Evolutionary conservation across 1,140 invertebrate species (phyloP).

Genomic region (Drosophila bocqueti): DNA sequence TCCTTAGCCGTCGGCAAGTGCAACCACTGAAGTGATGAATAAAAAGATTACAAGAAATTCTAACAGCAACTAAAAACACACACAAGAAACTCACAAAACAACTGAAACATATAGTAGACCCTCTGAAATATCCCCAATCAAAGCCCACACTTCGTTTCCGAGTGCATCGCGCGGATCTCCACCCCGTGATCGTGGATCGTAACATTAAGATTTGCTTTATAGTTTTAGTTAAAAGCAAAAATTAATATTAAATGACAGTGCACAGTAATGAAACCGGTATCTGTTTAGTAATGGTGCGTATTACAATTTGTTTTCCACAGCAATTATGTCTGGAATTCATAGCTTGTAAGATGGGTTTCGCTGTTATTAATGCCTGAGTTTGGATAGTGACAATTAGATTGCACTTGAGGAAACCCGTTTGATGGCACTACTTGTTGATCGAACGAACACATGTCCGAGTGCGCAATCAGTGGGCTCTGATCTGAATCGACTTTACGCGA

Average conservation of each 20-base stretch:
- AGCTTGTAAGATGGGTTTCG: conserved; percentile 18
- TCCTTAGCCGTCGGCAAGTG: conserved; percentile 44
- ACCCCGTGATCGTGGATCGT: conserved; percentile 29
- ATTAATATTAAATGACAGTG: conserved; percentile 84
- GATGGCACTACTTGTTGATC: conserved; percentile 39
- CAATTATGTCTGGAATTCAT: conserved; percentile 6
- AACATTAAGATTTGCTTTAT: conserved; percentile 58
- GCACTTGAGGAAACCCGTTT: conserved; percentile 27
- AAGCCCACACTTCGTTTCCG: conserved; percentile 7
- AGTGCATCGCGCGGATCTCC: conserved; percentile 14
- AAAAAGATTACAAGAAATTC: conserved; percentile 10
- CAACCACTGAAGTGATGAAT: conserved; percentile 5
- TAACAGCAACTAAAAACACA: conserved; percentile 4
- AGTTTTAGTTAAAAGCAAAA: conserved; percentile 70
- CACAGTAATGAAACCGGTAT: conserved; percentile 85
- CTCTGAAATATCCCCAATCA: background rate
- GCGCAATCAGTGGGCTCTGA: conserved; percentile 10
- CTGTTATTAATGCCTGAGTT: conserved; percentile 15
- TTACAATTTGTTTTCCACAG: conserved; percentile 19
- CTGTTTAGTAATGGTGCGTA: conserved; percentile 85
- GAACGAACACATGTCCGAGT: conserved; percentile 11
- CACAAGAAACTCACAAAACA: background rate
- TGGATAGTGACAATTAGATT: conserved; percentile 28
- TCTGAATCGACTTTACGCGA: background rate
- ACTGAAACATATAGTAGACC: conserved; percentile 10